These are phyloP conservation scores for Sebastes trivittatus DNA, from an alignment of 2,797 vertebrate genomes.

Conservation along the genomic window DNA sequence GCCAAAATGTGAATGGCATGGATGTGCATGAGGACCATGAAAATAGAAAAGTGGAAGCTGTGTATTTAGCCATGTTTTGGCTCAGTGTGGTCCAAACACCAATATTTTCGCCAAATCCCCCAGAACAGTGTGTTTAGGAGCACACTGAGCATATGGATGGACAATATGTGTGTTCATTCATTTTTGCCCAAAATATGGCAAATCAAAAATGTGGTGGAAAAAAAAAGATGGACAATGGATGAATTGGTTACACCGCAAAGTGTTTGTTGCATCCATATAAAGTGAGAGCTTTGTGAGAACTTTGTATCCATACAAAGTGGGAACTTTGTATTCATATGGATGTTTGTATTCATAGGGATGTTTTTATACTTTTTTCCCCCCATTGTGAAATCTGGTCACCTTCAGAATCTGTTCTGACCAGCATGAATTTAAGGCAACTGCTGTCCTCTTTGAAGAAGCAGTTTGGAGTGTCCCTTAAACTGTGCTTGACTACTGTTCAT, in stretches of 20 bases:
- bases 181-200: constrained; percentile 1
- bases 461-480: neutral
- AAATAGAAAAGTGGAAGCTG: neutral
- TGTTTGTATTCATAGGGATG: neutral
- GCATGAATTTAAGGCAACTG: neutral
- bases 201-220: neutral
- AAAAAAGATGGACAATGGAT: neutral
- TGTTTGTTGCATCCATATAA: neutral
- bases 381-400: neutral
- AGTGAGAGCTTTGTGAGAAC: neutral
- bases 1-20: neutral
- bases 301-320: neutral
- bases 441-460: neutral
- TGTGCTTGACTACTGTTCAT: neutral
- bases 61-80: constrained; percentile 15
- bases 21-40: neutral
- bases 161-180: constrained; percentile 11
- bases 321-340: neutral
- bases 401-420: neutral
- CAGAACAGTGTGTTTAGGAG: neutral
- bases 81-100: neutral
- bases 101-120: constrained; percentile 2
- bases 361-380: neutral
- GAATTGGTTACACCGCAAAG: neutral
- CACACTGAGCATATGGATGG: constrained; percentile 26